Evolutionary conservation across 2,113 vertebrate species (phyloP).

Genomic region (Ammodytes dubius): DNA sequence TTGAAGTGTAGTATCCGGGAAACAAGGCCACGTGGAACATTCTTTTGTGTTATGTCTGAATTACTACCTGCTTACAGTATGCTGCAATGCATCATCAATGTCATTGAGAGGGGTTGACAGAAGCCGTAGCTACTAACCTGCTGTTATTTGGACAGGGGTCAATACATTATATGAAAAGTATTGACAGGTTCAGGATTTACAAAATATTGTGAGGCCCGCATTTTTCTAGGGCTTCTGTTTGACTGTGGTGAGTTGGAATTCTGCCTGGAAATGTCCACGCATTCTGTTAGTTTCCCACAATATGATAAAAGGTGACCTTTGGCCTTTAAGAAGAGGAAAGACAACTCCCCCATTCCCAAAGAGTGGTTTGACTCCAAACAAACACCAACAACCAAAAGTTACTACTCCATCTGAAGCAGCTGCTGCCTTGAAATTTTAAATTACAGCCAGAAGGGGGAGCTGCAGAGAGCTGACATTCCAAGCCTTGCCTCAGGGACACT

Average conservation of each 20-base stretch:
- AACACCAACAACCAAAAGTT: neutral
- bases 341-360: neutral
- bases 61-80: neutral
- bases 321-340: neutral
- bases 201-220: neutral
- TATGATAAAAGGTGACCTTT: neutral
- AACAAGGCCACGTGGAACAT: neutral
- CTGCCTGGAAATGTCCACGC: neutral
- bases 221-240: neutral
- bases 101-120: neutral
- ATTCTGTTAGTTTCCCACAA: neutral
- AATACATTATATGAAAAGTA: neutral
- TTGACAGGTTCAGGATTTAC: neutral
- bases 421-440: conserved; percentile 20
- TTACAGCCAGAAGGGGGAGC: conserved; percentile 58
- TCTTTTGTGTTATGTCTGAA: neutral
- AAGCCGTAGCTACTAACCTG: neutral
- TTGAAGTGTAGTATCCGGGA: neutral
- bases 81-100: neutral
- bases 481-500: conserved; percentile 71
- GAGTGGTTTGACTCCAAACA: neutral
- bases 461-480: conserved; percentile 31
- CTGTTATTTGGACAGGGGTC: neutral
- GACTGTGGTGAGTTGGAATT: neutral
- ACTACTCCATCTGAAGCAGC: neutral